These are phyloP conservation scores for Grammomys dolichurus DNA, from an alignment of 2,113 vertebrate genomes.

Conservation along the genomic window DNA sequence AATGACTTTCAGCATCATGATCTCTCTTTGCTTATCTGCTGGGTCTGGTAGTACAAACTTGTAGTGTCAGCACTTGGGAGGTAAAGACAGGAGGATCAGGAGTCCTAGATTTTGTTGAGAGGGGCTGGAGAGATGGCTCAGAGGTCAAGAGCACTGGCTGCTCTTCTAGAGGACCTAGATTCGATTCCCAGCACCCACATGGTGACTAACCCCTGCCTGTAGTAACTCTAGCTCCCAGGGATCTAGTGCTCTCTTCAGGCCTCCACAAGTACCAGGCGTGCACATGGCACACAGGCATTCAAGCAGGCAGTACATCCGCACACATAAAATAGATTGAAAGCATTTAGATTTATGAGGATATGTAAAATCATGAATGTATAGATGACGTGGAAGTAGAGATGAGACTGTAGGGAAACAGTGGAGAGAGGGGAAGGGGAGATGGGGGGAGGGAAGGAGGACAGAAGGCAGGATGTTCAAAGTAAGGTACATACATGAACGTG, in stretches of 20 bases:
- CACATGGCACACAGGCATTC: not conserved
- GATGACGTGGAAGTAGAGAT: too few relatives aligned
- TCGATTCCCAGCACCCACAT: not conserved
- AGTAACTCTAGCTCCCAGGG: not conserved
- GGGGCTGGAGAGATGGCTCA: not conserved
- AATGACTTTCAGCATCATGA: not conserved
- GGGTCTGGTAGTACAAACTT: not conserved
- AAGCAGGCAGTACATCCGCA: not conserved
- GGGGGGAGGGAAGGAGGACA: not conserved
- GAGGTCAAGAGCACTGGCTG: not conserved
- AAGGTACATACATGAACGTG: not conserved
- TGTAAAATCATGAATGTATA: not conserved
- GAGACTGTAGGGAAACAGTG: not conserved
- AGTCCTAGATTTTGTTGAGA: not conserved
- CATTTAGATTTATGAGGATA: not conserved
- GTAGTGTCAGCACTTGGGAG: not conserved
- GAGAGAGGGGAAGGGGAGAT: not conserved
- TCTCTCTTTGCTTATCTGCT: not conserved
- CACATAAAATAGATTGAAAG: not conserved
- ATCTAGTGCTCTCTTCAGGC: not conserved
- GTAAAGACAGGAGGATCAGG: not conserved
- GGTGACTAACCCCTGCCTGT: not conserved
- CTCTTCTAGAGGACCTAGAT: not conserved
- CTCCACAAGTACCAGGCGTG: not conserved
- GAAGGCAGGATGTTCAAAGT: too few relatives aligned